phyloP scores from a whole-genome alignment of 2,113 vertebrate genomes.

The Cercopithecus mona region DNA sequence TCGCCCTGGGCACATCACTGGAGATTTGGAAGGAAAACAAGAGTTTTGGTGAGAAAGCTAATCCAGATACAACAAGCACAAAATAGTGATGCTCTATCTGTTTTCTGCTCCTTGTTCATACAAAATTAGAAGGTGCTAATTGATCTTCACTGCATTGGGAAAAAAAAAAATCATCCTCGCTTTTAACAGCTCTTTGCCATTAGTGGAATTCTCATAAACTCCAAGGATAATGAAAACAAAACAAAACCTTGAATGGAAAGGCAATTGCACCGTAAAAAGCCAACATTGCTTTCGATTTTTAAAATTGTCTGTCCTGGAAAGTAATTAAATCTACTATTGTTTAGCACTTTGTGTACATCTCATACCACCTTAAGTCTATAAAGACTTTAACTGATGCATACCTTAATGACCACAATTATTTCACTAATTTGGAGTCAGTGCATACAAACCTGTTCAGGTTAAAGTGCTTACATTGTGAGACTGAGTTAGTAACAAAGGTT shows the following conservation, averaged over 20 bases:
- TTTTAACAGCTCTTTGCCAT: conserved; percentile 22
- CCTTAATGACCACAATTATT: neutral
- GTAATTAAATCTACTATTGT: neutral
- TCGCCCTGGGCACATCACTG: neutral
- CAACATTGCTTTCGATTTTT: neutral
- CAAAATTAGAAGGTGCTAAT: conserved; percentile 29
- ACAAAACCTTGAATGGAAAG: neutral
- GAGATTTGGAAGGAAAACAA: neutral
- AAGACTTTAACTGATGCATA: conserved; percentile 16
- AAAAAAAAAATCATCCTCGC: neutral
- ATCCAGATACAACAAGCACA: conserved; percentile 61
- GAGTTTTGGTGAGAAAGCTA: conserved; percentile 59
- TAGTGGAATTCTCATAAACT: conserved; percentile 39
- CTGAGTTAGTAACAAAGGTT: neutral
- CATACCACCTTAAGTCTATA: neutral
- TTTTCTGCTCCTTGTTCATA: conserved; percentile 18
- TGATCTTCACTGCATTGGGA: neutral
- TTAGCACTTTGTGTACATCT: neutral
- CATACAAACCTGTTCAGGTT: neutral
- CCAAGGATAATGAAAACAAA: neutral
- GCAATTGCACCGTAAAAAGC: neutral
- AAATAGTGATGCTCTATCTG: conserved; percentile 31
- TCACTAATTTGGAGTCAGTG: neutral
- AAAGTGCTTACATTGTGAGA: neutral
- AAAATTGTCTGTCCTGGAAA: conserved; percentile 1